Evolutionary conservation across 2,888 invertebrate genomes (phyloP).

Genomic region (Arge pagana): DNA sequence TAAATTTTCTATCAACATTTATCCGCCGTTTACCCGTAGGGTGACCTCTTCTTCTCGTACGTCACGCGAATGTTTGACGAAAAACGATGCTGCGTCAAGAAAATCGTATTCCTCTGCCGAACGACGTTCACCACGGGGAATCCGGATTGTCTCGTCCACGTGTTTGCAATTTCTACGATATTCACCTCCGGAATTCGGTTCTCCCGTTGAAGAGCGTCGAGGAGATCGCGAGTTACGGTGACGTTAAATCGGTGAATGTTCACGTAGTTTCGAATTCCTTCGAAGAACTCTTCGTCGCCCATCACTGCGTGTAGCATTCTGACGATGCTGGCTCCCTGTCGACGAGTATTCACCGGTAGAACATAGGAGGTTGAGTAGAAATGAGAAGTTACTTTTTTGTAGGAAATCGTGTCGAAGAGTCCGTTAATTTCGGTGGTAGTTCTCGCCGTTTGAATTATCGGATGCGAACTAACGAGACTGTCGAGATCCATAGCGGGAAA

Average conservation of each 20-base stretch:
- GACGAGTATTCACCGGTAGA: not conserved
- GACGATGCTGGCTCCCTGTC: conserved; percentile 36
- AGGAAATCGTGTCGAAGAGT: conserved; percentile 39
- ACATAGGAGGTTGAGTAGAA: not conserved
- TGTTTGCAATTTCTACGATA: conserved; percentile 30
- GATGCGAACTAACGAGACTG: conserved; percentile 29
- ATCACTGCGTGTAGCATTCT: conserved; percentile 35
- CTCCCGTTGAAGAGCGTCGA: conserved; percentile 32
- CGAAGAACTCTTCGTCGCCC: conserved; percentile 29
- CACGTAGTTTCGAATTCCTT: conserved; percentile 32
- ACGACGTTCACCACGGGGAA: conserved; percentile 35
- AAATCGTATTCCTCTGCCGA: too few relatives aligned
- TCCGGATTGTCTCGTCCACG: conserved; percentile 35
- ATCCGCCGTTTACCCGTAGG: too few relatives aligned
- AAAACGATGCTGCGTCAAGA: too few relatives aligned
- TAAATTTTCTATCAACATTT: too few relatives aligned
- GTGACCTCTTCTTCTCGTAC: too few relatives aligned
- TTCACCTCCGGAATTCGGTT: conserved; percentile 24
- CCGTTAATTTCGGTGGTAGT: conserved; percentile 33
- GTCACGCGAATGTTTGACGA: too few relatives aligned
- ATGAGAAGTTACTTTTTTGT: conserved; percentile 34
- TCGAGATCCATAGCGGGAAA: conserved; percentile 35
- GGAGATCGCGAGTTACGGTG: conserved; percentile 32
- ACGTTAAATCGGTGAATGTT: conserved; percentile 32
- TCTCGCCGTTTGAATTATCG: conserved; percentile 30